Percentiles rank a stretch among this genome's conserved stretches.
phyloP scores from a whole-genome alignment of 2,797 vertebrate species.

The Ceyx erithaca region DNA sequence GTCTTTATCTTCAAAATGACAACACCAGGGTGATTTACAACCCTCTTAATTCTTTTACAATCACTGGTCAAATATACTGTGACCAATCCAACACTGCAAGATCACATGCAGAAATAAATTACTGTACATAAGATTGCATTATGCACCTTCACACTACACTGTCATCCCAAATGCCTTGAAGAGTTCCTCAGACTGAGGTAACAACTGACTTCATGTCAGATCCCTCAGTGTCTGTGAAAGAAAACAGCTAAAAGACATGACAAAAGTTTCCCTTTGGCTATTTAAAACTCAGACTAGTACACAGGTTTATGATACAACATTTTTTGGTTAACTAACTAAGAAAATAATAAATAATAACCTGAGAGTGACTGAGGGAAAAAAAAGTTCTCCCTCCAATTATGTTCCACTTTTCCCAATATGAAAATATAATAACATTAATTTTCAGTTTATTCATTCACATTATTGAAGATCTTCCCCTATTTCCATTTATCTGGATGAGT shows the following conservation, averaged over 20 bases:
- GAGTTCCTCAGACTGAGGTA: not conserved
- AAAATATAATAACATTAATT: not conserved
- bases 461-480: not conserved
- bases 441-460: not conserved
- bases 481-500: not conserved
- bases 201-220: not conserved
- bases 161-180: conserved; percentile 10
- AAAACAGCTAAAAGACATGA: not conserved
- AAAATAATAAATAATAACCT: not conserved
- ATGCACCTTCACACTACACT: not conserved
- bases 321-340: not conserved
- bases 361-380: not conserved
- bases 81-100: conserved; percentile 39
- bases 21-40: conserved; percentile 68
- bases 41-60: conserved; percentile 65
- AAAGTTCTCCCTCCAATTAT: not conserved
- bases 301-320: not conserved
- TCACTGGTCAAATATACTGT: conserved; percentile 48
- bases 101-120: conserved; percentile 38
- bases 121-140: conserved; percentile 39
- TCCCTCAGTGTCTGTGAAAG: not conserved
- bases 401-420: not conserved
- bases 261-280: not conserved
- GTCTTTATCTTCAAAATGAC: conserved; percentile 73
- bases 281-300: not conserved